Conservation (phyloP, 2,113 vertebrate species). For the Delphinus delphis region DNA sequence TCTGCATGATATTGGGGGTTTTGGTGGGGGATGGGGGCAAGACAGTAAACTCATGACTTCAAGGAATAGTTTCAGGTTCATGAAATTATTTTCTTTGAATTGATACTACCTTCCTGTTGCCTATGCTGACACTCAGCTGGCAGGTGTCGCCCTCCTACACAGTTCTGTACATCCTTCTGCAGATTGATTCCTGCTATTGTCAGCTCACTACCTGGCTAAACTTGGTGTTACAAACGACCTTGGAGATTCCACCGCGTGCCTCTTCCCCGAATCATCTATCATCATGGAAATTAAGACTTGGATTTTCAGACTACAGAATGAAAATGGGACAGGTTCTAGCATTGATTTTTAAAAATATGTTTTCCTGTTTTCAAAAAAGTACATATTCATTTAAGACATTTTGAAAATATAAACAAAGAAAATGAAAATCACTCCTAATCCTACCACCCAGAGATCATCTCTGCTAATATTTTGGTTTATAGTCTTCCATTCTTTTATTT, state of each 20-base stretch:
- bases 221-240: background rate
- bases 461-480: constrained; percentile 5
- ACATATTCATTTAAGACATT: background rate
- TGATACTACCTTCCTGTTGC: background rate
- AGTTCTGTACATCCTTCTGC: background rate
- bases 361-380: background rate
- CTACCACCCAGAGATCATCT: background rate
- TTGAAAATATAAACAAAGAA: constrained; percentile 47
- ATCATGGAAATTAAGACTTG: background rate
- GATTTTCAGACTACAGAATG: background rate
- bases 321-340: background rate
- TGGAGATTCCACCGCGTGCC: background rate
- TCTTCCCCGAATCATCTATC: background rate
- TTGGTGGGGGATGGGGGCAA: background rate
- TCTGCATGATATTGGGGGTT: background rate
- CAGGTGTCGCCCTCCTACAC: background rate
- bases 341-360: background rate
- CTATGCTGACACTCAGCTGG: background rate
- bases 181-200: background rate
- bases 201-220: background rate
- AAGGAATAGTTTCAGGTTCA: background rate
- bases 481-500: background rate
- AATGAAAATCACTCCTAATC: constrained; percentile 22
- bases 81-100: background rate
- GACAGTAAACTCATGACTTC: background rate